Conservation (phyloP, 1,140 invertebrate genomes). For the Zeugodacus cucurbitae region DNA sequence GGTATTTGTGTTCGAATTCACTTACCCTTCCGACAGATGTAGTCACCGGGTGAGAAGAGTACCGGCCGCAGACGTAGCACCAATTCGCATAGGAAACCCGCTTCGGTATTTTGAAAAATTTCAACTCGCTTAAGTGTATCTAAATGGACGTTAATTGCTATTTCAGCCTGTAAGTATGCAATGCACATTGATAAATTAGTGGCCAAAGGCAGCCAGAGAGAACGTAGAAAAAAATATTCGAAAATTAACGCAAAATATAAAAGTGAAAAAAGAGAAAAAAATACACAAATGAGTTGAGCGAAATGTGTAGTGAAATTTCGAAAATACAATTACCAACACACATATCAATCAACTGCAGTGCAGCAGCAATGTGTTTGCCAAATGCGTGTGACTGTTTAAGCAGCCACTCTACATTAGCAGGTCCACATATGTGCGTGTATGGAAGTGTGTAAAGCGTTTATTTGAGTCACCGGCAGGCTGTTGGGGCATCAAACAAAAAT, state of each 20-base stretch:
- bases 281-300: neutral
- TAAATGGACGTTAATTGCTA: slow-evolving; percentile 98
- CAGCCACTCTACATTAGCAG: neutral
- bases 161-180: slow-evolving; percentile 77
- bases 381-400: neutral
- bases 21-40: slow-evolving; percentile 98
- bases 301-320: neutral
- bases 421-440: neutral
- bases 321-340: neutral
- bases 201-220: neutral
- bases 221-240: neutral
- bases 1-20: slow-evolving; percentile 26
- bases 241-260: neutral
- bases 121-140: slow-evolving; percentile 98
- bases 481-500: slow-evolving; percentile 28
- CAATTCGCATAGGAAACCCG: slow-evolving; percentile 97
- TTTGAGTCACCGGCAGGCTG: neutral
- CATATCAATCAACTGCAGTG: neutral
- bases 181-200: neutral
- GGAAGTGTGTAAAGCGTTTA: neutral
- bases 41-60: slow-evolving; percentile 97
- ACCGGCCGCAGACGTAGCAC: slow-evolving; percentile 94
- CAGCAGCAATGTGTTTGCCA: neutral
- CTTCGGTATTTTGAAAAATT: slow-evolving; percentile 99
- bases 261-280: neutral